Evolutionary conservation across 2,888 invertebrate genomes (phyloP).

Genomic region (Stenodera caucasica): DNA sequence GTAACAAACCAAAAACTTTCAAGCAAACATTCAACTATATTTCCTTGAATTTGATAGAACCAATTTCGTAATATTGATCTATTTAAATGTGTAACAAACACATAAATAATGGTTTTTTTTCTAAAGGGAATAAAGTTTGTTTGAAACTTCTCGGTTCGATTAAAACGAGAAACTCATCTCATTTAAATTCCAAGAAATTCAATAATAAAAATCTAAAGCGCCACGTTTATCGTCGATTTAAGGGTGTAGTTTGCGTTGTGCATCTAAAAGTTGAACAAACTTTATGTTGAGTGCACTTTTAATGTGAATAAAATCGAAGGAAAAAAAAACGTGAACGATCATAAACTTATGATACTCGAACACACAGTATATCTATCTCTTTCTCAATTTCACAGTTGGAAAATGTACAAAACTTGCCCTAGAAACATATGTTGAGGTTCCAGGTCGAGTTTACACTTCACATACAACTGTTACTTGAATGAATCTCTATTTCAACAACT

Average conservation of each 20-base stretch:
- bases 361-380: neutral
- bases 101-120: neutral
- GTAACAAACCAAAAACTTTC: too few species aligned
- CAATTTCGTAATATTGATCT: neutral
- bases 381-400: neutral
- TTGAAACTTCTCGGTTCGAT: neutral
- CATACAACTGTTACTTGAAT: neutral
- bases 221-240: neutral
- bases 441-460: neutral
- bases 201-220: neutral
- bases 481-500: constrained; percentile 1
- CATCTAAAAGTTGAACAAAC: neutral
- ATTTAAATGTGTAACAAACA: neutral
- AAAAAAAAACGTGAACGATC: neutral
- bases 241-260: neutral
- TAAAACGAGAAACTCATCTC: neutral
- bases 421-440: neutral
- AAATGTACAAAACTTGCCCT: neutral
- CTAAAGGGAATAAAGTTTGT: neutral
- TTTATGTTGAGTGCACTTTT: neutral
- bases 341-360: neutral
- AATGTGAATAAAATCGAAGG: too few species aligned
- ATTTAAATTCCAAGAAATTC: constrained; percentile 1
- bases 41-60: neutral
- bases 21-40: neutral